phyloP scores from a whole-genome alignment of 1,140 invertebrate genomes.

The Potamilus streckersoni region DNA sequence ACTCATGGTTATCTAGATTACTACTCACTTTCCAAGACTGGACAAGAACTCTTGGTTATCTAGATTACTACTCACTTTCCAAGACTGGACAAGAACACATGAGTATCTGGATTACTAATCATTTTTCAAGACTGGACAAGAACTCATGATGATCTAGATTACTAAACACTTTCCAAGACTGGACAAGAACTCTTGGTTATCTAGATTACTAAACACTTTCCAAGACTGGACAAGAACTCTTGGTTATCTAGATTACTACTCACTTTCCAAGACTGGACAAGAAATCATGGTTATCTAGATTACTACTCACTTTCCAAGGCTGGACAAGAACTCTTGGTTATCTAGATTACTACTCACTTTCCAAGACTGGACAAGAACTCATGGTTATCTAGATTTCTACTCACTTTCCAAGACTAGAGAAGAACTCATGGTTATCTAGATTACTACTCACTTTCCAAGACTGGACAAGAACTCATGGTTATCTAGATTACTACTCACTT shows the following conservation, averaged over 20 bases:
- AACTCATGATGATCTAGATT: no score
- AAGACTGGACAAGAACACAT: no score
- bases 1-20: slow-evolving; percentile 75
- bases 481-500: slow-evolving; percentile 76
- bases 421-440: neutral
- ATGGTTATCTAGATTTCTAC: no score
- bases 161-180: neutral
- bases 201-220: slow-evolving; percentile 73
- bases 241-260: neutral
- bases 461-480: slow-evolving; percentile 78
- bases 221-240: slow-evolving; percentile 78
- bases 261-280: neutral
- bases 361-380: no score
- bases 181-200: neutral
- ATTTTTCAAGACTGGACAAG: no score
- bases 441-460: slow-evolving; percentile 78
- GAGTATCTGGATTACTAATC: no score
- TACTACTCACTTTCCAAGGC: slow-evolving; percentile 14
- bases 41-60: no score
- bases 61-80: no score
- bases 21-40: neutral
- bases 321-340: neutral
- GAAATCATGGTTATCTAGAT: neutral
- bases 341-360: no score
- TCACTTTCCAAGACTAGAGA: neutral